Conservation (phyloP, 2,797 vertebrate species). For the Sebastes baramenuke region DNA sequence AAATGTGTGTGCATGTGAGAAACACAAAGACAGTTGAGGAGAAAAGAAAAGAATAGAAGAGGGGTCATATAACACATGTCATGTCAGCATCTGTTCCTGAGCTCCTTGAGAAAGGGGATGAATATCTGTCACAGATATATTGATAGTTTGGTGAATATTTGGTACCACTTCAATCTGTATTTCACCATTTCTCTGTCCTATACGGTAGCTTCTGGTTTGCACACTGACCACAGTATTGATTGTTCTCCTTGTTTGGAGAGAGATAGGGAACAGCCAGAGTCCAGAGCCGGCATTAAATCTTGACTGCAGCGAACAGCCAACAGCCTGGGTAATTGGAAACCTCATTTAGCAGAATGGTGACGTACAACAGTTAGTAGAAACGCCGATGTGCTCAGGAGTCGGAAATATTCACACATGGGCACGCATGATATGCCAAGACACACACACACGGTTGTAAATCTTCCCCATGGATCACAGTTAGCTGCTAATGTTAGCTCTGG, state of each 20-base stretch:
- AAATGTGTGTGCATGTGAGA: not conserved
- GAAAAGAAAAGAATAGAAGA: not conserved
- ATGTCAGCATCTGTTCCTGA: not conserved
- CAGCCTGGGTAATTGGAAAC: slow-evolving; percentile 49
- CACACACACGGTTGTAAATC: slow-evolving; percentile 36
- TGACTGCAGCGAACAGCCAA: slow-evolving; percentile 26
- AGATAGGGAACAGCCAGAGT: slow-evolving; percentile 14
- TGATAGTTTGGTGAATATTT: not conserved
- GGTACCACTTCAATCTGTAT: not conserved
- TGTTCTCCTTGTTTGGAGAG: slow-evolving; percentile 51
- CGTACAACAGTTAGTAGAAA: slow-evolving; percentile 36
- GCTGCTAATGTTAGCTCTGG: slow-evolving; percentile 23
- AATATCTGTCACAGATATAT: not conserved
- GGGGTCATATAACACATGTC: not conserved
- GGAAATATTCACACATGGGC: slow-evolving; percentile 55
- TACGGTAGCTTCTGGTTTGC: not conserved
- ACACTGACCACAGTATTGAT: slow-evolving; percentile 5
- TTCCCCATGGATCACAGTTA: slow-evolving; percentile 22
- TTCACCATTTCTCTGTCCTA: not conserved
- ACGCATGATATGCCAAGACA: slow-evolving; percentile 28
- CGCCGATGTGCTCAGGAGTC: slow-evolving; percentile 10
- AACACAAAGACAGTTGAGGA: not conserved
- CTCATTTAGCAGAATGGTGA: slow-evolving; percentile 41
- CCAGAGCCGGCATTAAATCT: not conserved
- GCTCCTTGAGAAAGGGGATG: not conserved